These are phyloP conservation scores for Pocillopora grandis DNA, from an alignment of 92 coral and sea anemone genomes.

Conservation along the genomic window DNA sequence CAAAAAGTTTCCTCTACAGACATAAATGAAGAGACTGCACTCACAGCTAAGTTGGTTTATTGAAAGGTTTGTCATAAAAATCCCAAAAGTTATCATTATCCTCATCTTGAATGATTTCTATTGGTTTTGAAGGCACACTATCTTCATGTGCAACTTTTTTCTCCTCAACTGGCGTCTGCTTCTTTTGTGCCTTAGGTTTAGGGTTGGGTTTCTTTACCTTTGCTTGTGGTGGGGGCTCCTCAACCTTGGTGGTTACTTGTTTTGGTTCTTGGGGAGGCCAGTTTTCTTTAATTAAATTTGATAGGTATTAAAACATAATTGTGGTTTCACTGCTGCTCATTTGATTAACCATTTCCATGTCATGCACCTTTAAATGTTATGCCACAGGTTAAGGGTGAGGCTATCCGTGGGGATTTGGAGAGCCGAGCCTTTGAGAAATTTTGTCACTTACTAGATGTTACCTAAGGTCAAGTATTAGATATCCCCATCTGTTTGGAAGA, in stretches of 20 bases:
- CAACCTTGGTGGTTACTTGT: conserved; percentile 32
- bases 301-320: background rate
- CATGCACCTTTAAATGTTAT: too few species aligned
- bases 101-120: conserved; percentile 32
- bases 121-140: conserved; percentile 14
- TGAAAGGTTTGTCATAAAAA: conserved; percentile 89
- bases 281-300: conserved; percentile 48
- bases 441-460: too few species aligned
- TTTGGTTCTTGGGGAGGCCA: conserved; percentile 59
- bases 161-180: conserved; percentile 45
- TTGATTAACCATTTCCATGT: background rate
- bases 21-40: background rate
- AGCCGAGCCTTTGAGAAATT: too few species aligned
- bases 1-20: too few species aligned
- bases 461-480: too few species aligned
- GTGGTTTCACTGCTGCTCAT: background rate
- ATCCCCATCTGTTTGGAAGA: too few species aligned
- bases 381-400: too few species aligned
- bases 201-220: conserved; percentile 35
- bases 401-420: too few species aligned
- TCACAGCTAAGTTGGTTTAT: conserved; percentile 51
- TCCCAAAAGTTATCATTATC: conserved; percentile 88
- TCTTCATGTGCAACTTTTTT: conserved; percentile 43
- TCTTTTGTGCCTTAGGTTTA: conserved; percentile 73
- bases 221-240: conserved; percentile 34